Conservation (phyloP, 2,888 invertebrate species). For the Rhagium mordax region DNA sequence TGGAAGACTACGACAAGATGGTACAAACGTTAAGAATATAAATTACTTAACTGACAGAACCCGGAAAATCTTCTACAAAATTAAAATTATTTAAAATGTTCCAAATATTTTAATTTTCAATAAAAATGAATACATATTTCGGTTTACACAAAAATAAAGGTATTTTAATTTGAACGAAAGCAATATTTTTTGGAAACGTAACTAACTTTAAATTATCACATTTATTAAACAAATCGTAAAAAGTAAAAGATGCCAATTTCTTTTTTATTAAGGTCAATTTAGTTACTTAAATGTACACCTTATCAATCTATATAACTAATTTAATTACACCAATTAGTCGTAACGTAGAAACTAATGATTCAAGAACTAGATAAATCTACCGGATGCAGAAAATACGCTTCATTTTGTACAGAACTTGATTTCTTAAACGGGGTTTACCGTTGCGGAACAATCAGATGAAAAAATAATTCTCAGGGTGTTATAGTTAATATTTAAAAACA, state of each 20-base stretch:
- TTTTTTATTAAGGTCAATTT: slow-evolving; percentile 19
- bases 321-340: slow-evolving; percentile 9
- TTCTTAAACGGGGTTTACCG: neutral
- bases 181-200: no score
- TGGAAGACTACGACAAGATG: no score
- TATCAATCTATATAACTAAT: slow-evolving; percentile 18
- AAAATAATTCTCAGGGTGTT: neutral
- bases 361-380: slow-evolving; percentile 11
- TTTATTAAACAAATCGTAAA: neutral
- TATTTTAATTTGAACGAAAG: no score
- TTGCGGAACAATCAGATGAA: neutral
- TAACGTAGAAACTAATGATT: slow-evolving; percentile 17
- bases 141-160: no score
- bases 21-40: no score
- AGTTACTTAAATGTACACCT: slow-evolving; percentile 1
- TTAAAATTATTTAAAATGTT: no score
- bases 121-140: no score
- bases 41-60: no score
- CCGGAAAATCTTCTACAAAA: no score
- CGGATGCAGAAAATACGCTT: slow-evolving; percentile 9
- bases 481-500: neutral
- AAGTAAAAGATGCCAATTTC: slow-evolving; percentile 1
- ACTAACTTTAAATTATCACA: no score
- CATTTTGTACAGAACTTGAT: neutral
- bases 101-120: no score